Conservation (phyloP, 2,113 vertebrate genomes). For the Hiodon tergisus region DNA sequence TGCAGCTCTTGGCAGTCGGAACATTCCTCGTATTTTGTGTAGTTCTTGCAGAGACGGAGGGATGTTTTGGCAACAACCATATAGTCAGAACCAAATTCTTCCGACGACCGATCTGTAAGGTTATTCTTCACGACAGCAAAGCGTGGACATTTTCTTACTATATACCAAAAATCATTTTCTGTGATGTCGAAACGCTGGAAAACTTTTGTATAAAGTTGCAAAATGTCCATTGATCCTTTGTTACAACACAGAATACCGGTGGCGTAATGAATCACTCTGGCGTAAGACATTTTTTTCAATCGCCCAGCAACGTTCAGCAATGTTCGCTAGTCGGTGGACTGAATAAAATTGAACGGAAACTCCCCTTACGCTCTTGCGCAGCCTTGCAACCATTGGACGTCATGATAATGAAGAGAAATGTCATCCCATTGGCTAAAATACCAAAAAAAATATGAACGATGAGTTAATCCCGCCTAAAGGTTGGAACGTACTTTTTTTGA, state of each 20-base stretch:
- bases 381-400: no score
- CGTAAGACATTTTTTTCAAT: slow-evolving; percentile 32
- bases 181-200: slow-evolving; percentile 32
- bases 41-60: slow-evolving; percentile 50
- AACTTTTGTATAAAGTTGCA: slow-evolving; percentile 43
- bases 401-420: no score
- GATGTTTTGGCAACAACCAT: slow-evolving; percentile 53
- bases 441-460: no score
- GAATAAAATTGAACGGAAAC: not conserved
- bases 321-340: not conserved
- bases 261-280: slow-evolving; percentile 40
- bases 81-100: slow-evolving; percentile 25
- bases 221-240: slow-evolving; percentile 45
- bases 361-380: not conserved
- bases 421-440: no score
- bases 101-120: not conserved
- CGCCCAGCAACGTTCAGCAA: not conserved
- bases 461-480: no score
- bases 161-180: slow-evolving; percentile 40
- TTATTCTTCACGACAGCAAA: slow-evolving; percentile 42
- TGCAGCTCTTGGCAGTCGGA: slow-evolving; percentile 51
- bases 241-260: slow-evolving; percentile 47
- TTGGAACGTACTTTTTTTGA: no score
- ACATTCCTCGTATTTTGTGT: slow-evolving; percentile 40
- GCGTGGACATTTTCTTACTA: slow-evolving; percentile 42